Base-by-base conservation (phyloP, 2,797 vertebrate genomes). In the Mycteria americana region DNA sequence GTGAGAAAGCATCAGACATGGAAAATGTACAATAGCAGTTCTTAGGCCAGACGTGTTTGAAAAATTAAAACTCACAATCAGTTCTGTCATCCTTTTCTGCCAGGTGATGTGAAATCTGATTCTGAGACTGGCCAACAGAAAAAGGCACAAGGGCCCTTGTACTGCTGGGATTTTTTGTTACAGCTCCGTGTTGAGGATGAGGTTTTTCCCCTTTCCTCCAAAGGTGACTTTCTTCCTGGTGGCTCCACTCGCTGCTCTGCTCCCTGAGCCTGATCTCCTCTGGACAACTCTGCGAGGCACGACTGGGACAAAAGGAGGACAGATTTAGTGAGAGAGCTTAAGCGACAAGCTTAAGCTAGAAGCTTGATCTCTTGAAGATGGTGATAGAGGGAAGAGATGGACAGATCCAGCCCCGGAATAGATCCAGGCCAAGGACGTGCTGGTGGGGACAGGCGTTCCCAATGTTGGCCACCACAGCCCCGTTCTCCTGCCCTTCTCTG, bases 391-490 rank as follows among this genome's bases (percentile, higher is more conserved):
- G 41, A 92, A 68, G 15, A 53, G 62, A 69, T 13, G 53, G 53
- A 37, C 23, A 41, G 23, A 50, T 70, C 23, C 21, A 62, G 18
- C 7, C 30, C 31, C 12, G 56, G 60, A 5, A 43, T 0, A 2
- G 51, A 72, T 72, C 41, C 53, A 72, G 54, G 13, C 18, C 70
- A 59, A 72, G 69, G 62, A 39, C 9, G 18, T 14, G 19, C 12
- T 35, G 22, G 3, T 69, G 33, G n/a, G 59, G 35, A 54, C 23
- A 84, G 31, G 8, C 0, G 1, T 74, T 80, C 41, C 68, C 45
- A 30, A 3, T 0, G 0, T 0, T 63, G 63, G 18, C 33, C n/a
- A 43, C 33, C 57, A 33, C 21, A 68, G 14, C 9, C 9, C 9
- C 5, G 1, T 18, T 65, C 21, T 93, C 11, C 27, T 45, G 35